phyloP scores from a whole-genome alignment of 2,797 vertebrate genomes.

The Psittacula echo region DNA sequence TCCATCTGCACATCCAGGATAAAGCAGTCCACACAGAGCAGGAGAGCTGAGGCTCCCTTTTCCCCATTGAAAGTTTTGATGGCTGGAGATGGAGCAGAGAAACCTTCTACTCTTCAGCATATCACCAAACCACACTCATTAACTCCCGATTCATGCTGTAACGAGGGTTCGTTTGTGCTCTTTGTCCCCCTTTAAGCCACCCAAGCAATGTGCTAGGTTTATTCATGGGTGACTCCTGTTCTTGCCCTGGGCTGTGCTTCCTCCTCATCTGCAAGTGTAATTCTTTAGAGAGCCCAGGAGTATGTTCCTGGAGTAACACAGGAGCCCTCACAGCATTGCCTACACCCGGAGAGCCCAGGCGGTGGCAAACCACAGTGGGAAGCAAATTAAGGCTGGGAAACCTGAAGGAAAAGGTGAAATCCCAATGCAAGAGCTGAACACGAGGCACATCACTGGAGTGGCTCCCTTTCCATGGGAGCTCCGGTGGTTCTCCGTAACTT shows the following conservation, averaged over 20 bases:
- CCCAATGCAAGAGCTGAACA: not conserved
- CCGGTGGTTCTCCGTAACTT: fast-evolving
- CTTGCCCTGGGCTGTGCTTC: not conserved
- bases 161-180: not conserved
- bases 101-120: not conserved
- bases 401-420: not conserved
- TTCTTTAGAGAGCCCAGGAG: not conserved
- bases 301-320: not conserved
- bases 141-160: fast-evolving
- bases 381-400: not conserved
- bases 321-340: not conserved
- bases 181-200: not conserved
- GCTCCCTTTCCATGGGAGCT: not conserved
- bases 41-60: fast-evolving
- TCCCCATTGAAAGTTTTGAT: not conserved
- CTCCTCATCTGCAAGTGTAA: not conserved
- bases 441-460: not conserved
- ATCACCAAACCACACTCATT: not conserved
- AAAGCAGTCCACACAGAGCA: not conserved
- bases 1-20: not conserved
- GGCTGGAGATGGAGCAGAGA: not conserved
- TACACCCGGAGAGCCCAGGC: fast-evolving
- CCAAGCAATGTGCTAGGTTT: not conserved
- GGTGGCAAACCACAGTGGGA: not conserved
- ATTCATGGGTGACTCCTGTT: fast-evolving